A percentile compares a stretch with the other conserved stretches of the same genome.
Conservation (phyloP, 2,888 invertebrate genomes). For the Coelinius sp. region DNA sequence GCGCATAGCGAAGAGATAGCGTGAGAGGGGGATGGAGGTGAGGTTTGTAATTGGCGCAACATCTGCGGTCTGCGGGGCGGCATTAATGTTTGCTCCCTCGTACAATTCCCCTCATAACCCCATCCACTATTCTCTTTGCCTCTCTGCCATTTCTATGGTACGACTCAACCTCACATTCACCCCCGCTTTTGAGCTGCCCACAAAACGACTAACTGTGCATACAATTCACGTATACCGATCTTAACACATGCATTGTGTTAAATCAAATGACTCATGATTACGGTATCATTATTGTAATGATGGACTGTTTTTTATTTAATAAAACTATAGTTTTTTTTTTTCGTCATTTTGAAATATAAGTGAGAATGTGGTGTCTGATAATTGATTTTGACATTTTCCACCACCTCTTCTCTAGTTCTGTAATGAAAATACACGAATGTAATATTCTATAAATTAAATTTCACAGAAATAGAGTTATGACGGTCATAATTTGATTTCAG, state of each 20-base stretch:
- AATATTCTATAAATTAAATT: no score
- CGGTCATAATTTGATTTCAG: no score
- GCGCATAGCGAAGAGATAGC: conserved; percentile 17
- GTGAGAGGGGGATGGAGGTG: conserved; percentile 53
- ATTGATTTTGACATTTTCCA: no score
- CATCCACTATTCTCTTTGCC: conserved; percentile 26
- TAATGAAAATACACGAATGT: no score
- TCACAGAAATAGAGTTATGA: no score
- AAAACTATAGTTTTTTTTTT: no score
- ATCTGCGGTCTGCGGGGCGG: conserved; percentile 69
- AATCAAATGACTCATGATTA: no score
- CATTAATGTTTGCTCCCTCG: conserved; percentile 68
- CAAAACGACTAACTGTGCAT: conserved; percentile 27
- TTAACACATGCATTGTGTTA: neutral
- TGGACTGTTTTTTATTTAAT: no score
- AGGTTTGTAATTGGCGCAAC: conserved; percentile 70
- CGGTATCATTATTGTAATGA: neutral
- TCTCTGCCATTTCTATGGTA: neutral
- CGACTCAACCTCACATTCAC: neutral
- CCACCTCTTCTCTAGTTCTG: no score
- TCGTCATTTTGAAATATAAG: no score
- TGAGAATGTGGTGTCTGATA: no score
- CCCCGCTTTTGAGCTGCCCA: conserved; percentile 22
- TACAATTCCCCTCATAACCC: conserved; percentile 41
- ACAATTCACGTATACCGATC: conserved; percentile 4